Evolutionary conservation across 2,113 vertebrate genomes (phyloP), one percentile per base, ranked within the genome.

Genomic region (Nesoenas mayeri): DNA sequence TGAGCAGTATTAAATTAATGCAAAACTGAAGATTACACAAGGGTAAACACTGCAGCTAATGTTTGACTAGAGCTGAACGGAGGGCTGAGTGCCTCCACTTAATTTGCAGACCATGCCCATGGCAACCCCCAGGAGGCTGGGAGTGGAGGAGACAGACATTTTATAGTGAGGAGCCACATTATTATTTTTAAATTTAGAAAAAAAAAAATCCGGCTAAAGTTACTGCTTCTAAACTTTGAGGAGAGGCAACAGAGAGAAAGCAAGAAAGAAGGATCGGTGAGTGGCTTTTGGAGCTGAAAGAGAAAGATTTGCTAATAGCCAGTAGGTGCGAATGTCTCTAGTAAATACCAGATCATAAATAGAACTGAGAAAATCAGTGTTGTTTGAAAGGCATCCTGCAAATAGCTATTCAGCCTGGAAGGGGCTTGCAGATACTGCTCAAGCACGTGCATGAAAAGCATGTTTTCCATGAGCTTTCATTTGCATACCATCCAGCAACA

Each of bases 1-100:
- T 97, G 97, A 97, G 65, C 73, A 79, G 90, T 78, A 91, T 96
- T 95, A 96, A 97, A 97, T 97, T 96, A 97, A 98, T 95, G 96
- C 97, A 98, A 95, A 98, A 95, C 91, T 95, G 92, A 97, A 97
- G 97, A 97, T 98, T 98, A 97, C 97, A 97, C 96, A 93, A 97
- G 97, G 91, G 96, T 98, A 98, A 98, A 98, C 96, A 96, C 57
- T 97, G 94, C 57, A 94, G 97, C 94, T 97, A 96, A 97, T 97
- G 96, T 98, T 96, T 98, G 97, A 97, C 96, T 97, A 92, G 95
- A 95, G 88, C 95, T 85, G 93, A 97, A 92, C 91, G 44, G 92
- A 97, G 95, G 95, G 89, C 84, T 96, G 84, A 97, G 75, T 94
- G 89, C 97, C 92, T 97, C 92, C 80, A 79, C 91, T 96, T 94